These are phyloP conservation scores for Sicus ferrugineus DNA, from an alignment of 2,888 invertebrate species.

Conservation along the genomic window DNA sequence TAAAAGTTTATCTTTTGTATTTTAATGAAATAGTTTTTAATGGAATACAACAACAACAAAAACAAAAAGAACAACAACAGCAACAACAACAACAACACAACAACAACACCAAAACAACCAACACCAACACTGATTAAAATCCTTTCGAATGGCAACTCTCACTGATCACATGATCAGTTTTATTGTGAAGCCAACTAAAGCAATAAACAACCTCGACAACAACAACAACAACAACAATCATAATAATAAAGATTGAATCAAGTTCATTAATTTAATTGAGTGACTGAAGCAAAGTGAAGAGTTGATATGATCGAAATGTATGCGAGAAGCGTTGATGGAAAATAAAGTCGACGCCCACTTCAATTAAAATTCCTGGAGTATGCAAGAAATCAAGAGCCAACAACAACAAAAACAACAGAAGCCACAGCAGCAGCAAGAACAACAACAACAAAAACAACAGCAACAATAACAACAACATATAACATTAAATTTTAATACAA, in stretches of 20 bases:
- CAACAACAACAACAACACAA: neutral
- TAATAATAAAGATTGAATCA: slow-evolving; percentile 1
- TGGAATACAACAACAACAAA: neutral
- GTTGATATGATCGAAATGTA: slow-evolving; percentile 20
- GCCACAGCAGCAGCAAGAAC: slow-evolving; percentile 24
- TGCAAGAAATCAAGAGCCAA: slow-evolving; percentile 47
- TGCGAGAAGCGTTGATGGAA: slow-evolving; percentile 35
- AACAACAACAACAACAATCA: neutral
- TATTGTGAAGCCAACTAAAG: too few relatives aligned
- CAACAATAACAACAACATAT: slow-evolving; percentile 1
- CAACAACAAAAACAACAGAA: slow-evolving; percentile 33
- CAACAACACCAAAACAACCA: neutral
- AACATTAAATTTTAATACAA: too few relatives aligned
- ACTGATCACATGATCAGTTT: too few relatives aligned
- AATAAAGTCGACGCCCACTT: slow-evolving; percentile 59
- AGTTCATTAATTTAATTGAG: slow-evolving; percentile 28
- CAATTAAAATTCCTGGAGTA: slow-evolving; percentile 60
- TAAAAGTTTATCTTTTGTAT: too few relatives aligned
- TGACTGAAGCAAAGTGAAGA: slow-evolving; percentile 17
- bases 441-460: slow-evolving; percentile 29
- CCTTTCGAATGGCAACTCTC: too few relatives aligned
- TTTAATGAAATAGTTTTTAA: too few relatives aligned
- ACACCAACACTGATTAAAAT: neutral
- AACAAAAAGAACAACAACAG: neutral
- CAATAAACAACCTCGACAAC: neutral